phyloP scores from a whole-genome alignment of 2,113 vertebrate genomes.

The Ellobius talpinus region DNA sequence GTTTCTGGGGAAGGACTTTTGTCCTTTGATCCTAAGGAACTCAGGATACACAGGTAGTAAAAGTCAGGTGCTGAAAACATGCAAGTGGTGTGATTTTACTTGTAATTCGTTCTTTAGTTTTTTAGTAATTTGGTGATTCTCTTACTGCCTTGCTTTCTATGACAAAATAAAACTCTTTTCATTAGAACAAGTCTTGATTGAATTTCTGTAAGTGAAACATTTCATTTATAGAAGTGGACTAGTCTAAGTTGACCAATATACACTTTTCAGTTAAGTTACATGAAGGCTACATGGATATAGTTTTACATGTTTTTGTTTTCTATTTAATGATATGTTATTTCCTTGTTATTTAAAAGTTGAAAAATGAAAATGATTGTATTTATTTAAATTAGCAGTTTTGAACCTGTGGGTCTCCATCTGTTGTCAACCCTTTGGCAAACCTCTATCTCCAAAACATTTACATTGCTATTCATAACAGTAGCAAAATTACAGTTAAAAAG shows the following conservation, averaged over 20 bases:
- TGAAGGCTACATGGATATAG: slow-evolving; percentile 75
- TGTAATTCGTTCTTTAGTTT: slow-evolving; percentile 73
- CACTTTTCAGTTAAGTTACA: slow-evolving; percentile 81
- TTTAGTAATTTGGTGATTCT: slow-evolving; percentile 81
- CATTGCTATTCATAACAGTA: background rate
- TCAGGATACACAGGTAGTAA: slow-evolving; percentile 94
- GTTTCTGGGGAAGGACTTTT: slow-evolving; percentile 85
- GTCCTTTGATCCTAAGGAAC: slow-evolving; percentile 94
- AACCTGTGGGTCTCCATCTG: background rate
- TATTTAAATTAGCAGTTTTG: slow-evolving; percentile 58
- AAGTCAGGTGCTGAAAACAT: slow-evolving; percentile 76
- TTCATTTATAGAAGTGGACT: slow-evolving; percentile 86
- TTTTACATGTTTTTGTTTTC: slow-evolving; percentile 73
- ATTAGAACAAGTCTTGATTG: slow-evolving; percentile 88
- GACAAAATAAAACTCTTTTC: slow-evolving; percentile 88
- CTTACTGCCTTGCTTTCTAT: slow-evolving; percentile 85
- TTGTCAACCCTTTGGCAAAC: background rate
- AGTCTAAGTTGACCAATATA: slow-evolving; percentile 70
- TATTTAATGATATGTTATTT: slow-evolving; percentile 80
- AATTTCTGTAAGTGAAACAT: slow-evolving; percentile 84
- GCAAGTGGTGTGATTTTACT: slow-evolving; percentile 68
- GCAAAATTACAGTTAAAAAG: background rate
- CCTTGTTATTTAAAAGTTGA: slow-evolving; percentile 80
- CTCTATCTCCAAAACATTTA: background rate
- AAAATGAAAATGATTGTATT: slow-evolving; percentile 49